Evolutionary conservation across 2,113 vertebrate species (phyloP), one percentile per base, ranked within the genome.

Genomic region (Tupaia chinensis): DNA sequence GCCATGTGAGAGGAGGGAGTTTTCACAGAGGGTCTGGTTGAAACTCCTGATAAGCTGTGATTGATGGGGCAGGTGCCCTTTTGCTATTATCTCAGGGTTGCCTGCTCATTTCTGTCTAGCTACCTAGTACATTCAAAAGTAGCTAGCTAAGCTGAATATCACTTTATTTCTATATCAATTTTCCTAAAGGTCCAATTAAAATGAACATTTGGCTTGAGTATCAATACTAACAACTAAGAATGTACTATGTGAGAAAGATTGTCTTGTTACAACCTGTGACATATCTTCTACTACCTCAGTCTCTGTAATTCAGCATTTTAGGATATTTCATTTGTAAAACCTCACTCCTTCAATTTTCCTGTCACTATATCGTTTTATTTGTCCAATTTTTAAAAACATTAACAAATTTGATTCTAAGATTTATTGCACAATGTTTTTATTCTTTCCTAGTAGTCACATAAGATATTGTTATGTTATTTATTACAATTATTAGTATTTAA

Each of bases 301-400:
- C 25, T 93, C 32, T 80, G 4, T 87, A 84, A 87, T 70, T 89
- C 53, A 1, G 68, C 9, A 70, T 79, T 92, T 74, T 82, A 92
- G 34, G 11, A 70, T 58, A 79, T 79, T 86, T 95, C 16, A 58
- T 82, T 82, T 74, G 0, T 1, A 89, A 94, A 74, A 78, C 7
- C 1, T 2, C 20, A 65, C 16, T 77, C 86, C 34, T 10, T 69
- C 53, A 72, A 32, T 58, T 66, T 78, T 72, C 80, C 17, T 76
- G 4, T 58, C 80, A 70, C 19, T 1, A 23, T 81, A 70, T 72
- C 29, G 19, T 60, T 89, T 89, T 73, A 66, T 54, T 90, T 87
- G 27, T 83, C 4, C 0, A 23, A 1, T 84, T 87, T 72, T 53
- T 32, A 5, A 44, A 73, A 44, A 58, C 85, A 54, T 89, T 80